phyloP scores from a whole-genome alignment of 2,888 invertebrate species.

The Oligia latruncula region DNA sequence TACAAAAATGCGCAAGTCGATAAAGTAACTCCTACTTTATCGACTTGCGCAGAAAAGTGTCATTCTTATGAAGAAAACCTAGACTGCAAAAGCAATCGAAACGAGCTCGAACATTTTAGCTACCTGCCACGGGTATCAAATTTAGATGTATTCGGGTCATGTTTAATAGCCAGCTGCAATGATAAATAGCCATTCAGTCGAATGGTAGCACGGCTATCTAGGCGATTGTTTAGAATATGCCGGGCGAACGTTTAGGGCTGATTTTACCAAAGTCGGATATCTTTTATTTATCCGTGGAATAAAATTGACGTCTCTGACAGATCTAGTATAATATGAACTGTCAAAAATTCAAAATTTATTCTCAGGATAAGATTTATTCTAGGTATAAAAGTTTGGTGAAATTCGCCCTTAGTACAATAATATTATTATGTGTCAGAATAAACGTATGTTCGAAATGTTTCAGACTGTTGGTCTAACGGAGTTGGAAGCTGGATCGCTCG shows the following conservation, averaged over 20 bases:
- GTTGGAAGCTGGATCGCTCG: conserved; percentile 92
- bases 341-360: too few species aligned
- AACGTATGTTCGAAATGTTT: conserved; percentile 56
- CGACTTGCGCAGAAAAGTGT: not conserved
- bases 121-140: too few species aligned
- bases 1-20: too few species aligned
- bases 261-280: too few species aligned
- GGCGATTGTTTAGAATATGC: not conserved
- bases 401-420: too few species aligned
- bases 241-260: not conserved
- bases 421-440: not conserved
- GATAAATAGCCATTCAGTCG: not conserved
- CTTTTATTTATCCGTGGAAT: not conserved
- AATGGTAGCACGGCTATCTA: too few species aligned
- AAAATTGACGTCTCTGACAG: not conserved
- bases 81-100: not conserved
- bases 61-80: not conserved
- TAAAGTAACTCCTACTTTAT: too few species aligned
- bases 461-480: conserved; percentile 94
- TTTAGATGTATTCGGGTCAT: too few species aligned
- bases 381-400: too few species aligned
- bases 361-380: not conserved
- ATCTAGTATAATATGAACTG: too few species aligned
- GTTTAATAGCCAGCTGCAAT: too few species aligned
- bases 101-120: not conserved